Evolutionary conservation across 1,140 invertebrate genomes (phyloP).

Genomic region (Drosophila teissieri): DNA sequence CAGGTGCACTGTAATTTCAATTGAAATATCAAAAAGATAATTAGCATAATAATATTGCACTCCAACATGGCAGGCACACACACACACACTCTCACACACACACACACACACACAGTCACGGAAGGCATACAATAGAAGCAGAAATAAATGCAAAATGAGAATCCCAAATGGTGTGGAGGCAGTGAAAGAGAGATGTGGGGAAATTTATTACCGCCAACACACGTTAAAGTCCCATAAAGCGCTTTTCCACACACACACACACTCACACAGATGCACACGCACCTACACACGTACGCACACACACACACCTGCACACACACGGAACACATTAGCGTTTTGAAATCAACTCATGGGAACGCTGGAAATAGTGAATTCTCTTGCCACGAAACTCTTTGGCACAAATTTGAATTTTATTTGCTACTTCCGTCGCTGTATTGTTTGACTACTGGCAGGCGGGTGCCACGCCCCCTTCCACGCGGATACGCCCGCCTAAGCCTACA

Average conservation of each 20-base stretch:
- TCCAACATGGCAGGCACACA: slow-evolving; percentile 21
- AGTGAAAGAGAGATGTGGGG: slow-evolving; percentile 7
- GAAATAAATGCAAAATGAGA: slow-evolving; percentile 65
- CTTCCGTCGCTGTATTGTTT: slow-evolving; percentile 77
- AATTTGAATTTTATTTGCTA: slow-evolving; percentile 83
- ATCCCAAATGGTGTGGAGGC: slow-evolving; percentile 16
- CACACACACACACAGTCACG: slow-evolving; percentile 12
- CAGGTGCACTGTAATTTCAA: slow-evolving; percentile 49
- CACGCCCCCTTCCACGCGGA: not conserved
- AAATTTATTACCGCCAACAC: slow-evolving; percentile 69
- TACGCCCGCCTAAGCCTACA: slow-evolving; percentile 5
- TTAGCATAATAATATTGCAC: slow-evolving; percentile 72
- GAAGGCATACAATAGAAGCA: slow-evolving; percentile 30
- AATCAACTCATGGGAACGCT: slow-evolving; percentile 56
- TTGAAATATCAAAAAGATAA: slow-evolving; percentile 74
- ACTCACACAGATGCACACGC: slow-evolving; percentile 2
- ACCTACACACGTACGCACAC: slow-evolving; percentile 6
- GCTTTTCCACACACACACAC: slow-evolving; percentile 46
- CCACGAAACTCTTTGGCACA: slow-evolving; percentile 77
- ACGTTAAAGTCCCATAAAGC: slow-evolving; percentile 52
- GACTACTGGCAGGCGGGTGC: slow-evolving; percentile 31
- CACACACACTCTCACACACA: slow-evolving; percentile 13
- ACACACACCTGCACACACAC: slow-evolving; percentile 19
- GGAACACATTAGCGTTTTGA: slow-evolving; percentile 67
- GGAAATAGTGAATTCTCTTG: slow-evolving; percentile 32